Base-by-base conservation (phyloP, 2,888 invertebrate genomes). In the Crioceris asparagi region DNA sequence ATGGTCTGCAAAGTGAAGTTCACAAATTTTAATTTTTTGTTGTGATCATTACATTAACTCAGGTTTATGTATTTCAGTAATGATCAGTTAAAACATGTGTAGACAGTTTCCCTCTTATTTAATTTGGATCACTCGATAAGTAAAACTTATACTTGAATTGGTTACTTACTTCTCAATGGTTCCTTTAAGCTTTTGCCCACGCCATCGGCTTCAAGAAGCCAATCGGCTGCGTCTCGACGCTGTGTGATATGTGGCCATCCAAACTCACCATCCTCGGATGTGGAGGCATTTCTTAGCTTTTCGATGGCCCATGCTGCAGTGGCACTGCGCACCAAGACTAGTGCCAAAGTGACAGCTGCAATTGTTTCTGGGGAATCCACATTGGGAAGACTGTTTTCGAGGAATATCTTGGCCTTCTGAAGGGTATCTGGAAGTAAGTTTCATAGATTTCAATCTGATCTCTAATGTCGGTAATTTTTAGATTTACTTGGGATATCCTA, bases 241-340 rank as follows among this genome's bases (percentile, higher is more conserved):
- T 72, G 70, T 2, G 71, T 65, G 4, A 61, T 57, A 44, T 62
- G 61, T 3, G 76, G 76, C 78, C 78, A 78, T 2, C 77, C 77
- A 40, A 78, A 78, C 49, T 78, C 78, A 0, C 76, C 76, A 51
- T 77, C 77, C 56, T 77, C 77, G 1, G 75, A 75, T 1, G 76
- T 77, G 0, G 77, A 77, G 1, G 71, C 71, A 41, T 75, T 75
- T 17, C 68, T 61, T 26, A 78, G 53, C 41, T 73, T 72, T 6
- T 70, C 64, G 3, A 77, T 59, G 0, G 75, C 75, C 62, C 72
- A 72, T 1, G 70, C 68, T 1, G 74, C 68, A 25, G 71, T 59
- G 3, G 58, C 58, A 36, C 62, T 62, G 39, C 56, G 46, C 7
- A 58, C 59, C 39, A 75, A 56, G 7, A 75, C 73, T 18, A 78